Evolutionary conservation across 2,113 vertebrate genomes (phyloP).

Genomic region (Tragulus kanchil): DNA sequence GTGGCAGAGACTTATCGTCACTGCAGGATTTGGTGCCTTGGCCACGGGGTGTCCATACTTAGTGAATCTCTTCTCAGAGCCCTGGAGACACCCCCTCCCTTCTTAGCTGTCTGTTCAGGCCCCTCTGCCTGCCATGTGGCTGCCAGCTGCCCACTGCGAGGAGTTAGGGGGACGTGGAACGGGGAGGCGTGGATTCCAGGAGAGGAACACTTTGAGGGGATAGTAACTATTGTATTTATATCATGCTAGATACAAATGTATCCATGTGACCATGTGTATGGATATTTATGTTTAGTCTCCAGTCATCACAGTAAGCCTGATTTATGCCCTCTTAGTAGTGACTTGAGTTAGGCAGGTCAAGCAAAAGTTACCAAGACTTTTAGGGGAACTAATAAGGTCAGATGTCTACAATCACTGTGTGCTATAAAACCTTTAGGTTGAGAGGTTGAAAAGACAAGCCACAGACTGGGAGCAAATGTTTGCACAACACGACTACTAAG

Average conservation of each 20-base stretch:
- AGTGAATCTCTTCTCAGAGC: neutral
- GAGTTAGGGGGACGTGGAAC: neutral
- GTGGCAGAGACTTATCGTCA: neutral
- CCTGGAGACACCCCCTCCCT: neutral
- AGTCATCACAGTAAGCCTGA: neutral
- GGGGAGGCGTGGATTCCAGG: neutral
- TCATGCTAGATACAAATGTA: neutral
- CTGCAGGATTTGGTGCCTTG: neutral
- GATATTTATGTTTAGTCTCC: rapidly evolving
- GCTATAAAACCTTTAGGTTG: neutral
- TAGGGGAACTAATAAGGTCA: neutral
- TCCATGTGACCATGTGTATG: rapidly evolving
- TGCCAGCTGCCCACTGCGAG: neutral
- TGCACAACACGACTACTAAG: slow-evolving; percentile 21
- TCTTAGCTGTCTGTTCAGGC: neutral
- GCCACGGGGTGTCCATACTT: neutral
- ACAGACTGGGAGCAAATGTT: neutral
- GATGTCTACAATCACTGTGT: neutral
- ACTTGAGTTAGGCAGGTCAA: neutral
- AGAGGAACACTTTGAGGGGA: neutral
- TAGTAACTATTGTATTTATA: neutral
- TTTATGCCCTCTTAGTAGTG: neutral
- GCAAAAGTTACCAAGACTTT: neutral
- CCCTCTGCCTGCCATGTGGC: neutral
- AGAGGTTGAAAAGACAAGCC: neutral